These are phyloP conservation scores for Agonopterix heracliana DNA, from an alignment of 2,888 invertebrate species.

Conservation along the genomic window DNA sequence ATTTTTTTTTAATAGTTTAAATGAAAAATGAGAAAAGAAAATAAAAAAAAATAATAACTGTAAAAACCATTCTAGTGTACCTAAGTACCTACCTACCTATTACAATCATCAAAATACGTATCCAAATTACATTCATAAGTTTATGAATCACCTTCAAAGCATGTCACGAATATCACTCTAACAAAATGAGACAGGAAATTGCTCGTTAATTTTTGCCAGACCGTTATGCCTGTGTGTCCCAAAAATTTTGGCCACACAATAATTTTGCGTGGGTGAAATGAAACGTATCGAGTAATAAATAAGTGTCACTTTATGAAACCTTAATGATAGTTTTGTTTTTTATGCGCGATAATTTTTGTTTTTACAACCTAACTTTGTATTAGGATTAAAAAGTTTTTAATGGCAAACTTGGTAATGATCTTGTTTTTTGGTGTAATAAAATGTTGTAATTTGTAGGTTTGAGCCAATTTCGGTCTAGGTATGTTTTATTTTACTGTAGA, in stretches of 20 bases:
- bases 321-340: slow-evolving; percentile 3
- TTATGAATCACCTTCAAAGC: too few relatives aligned
- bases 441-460: neutral
- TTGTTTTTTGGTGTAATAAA: neutral
- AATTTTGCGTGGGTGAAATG: slow-evolving; percentile 1
- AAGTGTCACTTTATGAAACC: slow-evolving; percentile 2
- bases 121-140: too few relatives aligned
- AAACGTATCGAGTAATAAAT: slow-evolving; percentile 1
- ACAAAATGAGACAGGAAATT: neutral
- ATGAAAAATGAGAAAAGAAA: too few relatives aligned
- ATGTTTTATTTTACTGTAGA: too few relatives aligned
- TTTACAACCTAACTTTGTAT: too few relatives aligned
- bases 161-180: too few relatives aligned
- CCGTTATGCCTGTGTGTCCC: neutral
- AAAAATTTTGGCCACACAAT: neutral
- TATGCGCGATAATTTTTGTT: neutral
- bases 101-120: too few relatives aligned
- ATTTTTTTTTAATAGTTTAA: too few relatives aligned
- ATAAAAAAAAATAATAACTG: too few relatives aligned
- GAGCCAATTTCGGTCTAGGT: too few relatives aligned
- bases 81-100: too few relatives aligned
- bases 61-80: too few relatives aligned
- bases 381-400: neutral
- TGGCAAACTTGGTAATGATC: neutral
- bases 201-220: neutral